Base-by-base conservation (phyloP, 2,888 invertebrate species). In the Drosophila pegasa region DNA sequence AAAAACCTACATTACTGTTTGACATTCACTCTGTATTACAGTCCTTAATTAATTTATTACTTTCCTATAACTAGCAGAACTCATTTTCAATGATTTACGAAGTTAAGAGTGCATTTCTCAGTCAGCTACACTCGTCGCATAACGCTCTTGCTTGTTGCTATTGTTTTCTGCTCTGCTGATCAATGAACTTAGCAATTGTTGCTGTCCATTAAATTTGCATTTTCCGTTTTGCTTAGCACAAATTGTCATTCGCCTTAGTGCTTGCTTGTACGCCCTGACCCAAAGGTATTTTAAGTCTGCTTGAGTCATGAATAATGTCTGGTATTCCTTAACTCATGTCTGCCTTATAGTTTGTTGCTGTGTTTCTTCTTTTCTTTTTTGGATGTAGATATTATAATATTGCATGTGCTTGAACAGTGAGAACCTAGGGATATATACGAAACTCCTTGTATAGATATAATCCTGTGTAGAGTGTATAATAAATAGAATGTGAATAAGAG, bases 151-250 rank as follows among this genome's bases (percentile, higher is more conserved):
- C 16, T 40, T 29, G 27, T 40, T 54, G 40, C 22, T 31, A 29
- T 47, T 54, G 41, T 29, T 37, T 29, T 60, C 35, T 57, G 38
- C 58, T 67, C 52, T 54, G 65, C 68, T 88, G 85, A 81, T 85
- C 84, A 76, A 43, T 81, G 78, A 87, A 88, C 88, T 81, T 78
- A 71, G 69, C 43, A 72, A 75, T 80, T 87, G 74, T 76, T 76
- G 76, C 69, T 81, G 70, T 62, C 71, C 72, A 74, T 85, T 72
- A 71, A 73, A 71, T 78, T 76, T 75, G 71, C 67, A 73, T 78
- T 87, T 78, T 40, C 38, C 64, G 65, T 75, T 65, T 69, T 50
- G 68, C 50, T 67, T 65, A 68, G 74, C 67, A 56, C 60, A 72
- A 54, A 33, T 81, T 82, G 65, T 71, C 67, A 63, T 65, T 71